Evolutionary conservation across 2,113 vertebrate species (phyloP).

Genomic region (Alligator sinensis): DNA sequence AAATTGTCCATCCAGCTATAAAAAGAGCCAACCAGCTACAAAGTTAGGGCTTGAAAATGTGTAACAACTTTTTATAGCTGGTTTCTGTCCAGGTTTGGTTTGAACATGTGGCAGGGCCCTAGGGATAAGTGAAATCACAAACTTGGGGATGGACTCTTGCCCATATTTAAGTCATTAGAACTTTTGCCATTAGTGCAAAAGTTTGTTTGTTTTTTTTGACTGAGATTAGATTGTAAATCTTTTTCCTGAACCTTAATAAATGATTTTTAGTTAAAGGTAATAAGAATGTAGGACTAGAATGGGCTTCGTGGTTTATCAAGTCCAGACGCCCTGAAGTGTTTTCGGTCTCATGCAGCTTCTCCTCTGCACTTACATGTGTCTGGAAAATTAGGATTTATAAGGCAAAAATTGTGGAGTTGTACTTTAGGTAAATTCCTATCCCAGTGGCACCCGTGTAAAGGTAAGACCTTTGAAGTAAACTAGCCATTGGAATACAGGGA

Average conservation of each 20-base stretch:
- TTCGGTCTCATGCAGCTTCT: too few species aligned
- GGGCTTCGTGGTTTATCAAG: too few species aligned
- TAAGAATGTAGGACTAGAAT: too few species aligned
- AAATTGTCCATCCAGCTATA: too few species aligned
- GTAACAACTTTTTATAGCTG: too few species aligned
- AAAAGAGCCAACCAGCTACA: too few species aligned
- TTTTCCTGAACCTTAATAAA: not conserved
- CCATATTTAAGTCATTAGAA: not conserved
- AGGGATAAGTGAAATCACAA: not conserved
- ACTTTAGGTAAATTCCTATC: conserved; percentile 6
- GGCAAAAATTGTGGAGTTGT: not conserved
- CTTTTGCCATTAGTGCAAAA: not conserved
- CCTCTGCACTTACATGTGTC: too few species aligned
- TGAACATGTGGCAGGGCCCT: too few species aligned
- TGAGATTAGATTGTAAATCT: not conserved
- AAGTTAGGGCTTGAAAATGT: too few species aligned
- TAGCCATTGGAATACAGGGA: conserved; percentile 1
- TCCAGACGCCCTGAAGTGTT: too few species aligned
- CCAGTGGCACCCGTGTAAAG: not conserved
- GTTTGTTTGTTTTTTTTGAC: not conserved
- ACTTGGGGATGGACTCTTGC: not conserved
- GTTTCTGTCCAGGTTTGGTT: too few species aligned
- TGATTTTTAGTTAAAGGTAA: too few species aligned
- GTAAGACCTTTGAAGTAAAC: conserved; percentile 34
- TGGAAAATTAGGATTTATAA: conserved; percentile 19